phyloP scores from a whole-genome alignment of 2,888 invertebrate genomes.

The Horisme vitalbata region DNA sequence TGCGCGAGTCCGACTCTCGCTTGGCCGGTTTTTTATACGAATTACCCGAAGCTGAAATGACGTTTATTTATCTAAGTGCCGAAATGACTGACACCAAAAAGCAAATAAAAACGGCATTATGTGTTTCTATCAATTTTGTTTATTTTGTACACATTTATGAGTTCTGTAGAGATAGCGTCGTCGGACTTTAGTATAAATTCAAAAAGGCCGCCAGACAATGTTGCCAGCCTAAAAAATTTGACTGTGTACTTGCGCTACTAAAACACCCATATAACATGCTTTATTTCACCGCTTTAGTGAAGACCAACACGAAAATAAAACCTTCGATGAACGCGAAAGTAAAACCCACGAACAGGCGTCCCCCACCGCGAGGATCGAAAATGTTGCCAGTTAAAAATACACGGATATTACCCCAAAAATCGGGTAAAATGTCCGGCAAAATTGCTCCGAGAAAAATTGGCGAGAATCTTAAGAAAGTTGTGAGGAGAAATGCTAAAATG shows the following conservation, averaged over 20 bases:
- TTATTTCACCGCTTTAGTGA: slow-evolving; percentile 38
- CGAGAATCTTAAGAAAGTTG: slow-evolving; percentile 55
- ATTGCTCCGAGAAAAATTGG: slow-evolving; percentile 46
- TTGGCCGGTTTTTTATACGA: too few relatives aligned
- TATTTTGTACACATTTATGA: too few relatives aligned
- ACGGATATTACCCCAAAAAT: slow-evolving; percentile 49
- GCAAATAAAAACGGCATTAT: too few relatives aligned
- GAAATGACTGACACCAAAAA: too few relatives aligned
- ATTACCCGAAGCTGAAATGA: too few relatives aligned
- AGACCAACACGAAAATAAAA: slow-evolving; percentile 34
- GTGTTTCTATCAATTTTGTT: too few relatives aligned
- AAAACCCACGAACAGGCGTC: slow-evolving; percentile 22
- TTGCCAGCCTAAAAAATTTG: slow-evolving; percentile 14
- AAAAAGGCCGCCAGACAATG: slow-evolving; percentile 4
- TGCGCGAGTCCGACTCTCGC: too few relatives aligned
- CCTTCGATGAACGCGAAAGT: slow-evolving; percentile 28
- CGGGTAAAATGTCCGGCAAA: slow-evolving; percentile 38
- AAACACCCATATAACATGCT: slow-evolving; percentile 26
- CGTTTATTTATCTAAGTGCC: too few relatives aligned
- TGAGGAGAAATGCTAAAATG: slow-evolving; percentile 62
- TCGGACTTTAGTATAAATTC: too few relatives aligned
- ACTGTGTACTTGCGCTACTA: slow-evolving; percentile 1
- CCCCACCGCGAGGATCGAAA: slow-evolving; percentile 27
- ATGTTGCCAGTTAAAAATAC: slow-evolving; percentile 38
- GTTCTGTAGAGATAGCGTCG: too few relatives aligned